A percentile compares a stretch with the other conserved stretches of the same genome.
phyloP scores from a whole-genome alignment of 2,113 vertebrate species.

The Boulengeromyrus knoepffleri region DNA sequence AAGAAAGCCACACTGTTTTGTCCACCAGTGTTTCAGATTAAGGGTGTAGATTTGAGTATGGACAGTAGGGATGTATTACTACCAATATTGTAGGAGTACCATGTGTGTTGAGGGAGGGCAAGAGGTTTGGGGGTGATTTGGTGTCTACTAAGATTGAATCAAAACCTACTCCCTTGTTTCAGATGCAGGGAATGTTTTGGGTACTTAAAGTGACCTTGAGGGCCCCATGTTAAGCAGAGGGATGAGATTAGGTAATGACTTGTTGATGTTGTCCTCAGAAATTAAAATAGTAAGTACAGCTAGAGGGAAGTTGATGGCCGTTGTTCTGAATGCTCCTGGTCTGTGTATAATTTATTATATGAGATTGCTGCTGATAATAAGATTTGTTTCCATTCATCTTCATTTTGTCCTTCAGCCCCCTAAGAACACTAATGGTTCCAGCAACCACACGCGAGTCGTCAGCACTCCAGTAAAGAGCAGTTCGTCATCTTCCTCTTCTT shows the following conservation, averaged over 20 bases:
- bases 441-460: slow-evolving; percentile 73
- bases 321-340: neutral
- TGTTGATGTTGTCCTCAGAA: neutral
- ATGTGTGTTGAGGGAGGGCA: neutral
- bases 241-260: neutral
- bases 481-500: slow-evolving; percentile 62
- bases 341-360: neutral
- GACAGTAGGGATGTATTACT: neutral
- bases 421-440: slow-evolving; percentile 88
- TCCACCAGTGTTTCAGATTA: neutral
- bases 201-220: slow-evolving; percentile 1
- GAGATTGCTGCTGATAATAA: neutral
- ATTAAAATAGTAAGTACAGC: neutral
- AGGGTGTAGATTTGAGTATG: neutral
- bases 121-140: neutral
- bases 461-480: slow-evolving; percentile 85
- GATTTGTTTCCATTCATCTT: neutral
- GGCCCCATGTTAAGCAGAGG: neutral
- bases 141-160: neutral
- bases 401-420: slow-evolving; percentile 71
- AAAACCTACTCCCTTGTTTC: neutral
- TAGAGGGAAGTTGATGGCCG: neutral
- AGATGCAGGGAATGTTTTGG: neutral
- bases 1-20: neutral
- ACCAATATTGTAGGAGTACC: neutral